Evolutionary conservation across 2,888 invertebrate species (phyloP).

Genomic region (Linhomoeus sp.): DNA sequence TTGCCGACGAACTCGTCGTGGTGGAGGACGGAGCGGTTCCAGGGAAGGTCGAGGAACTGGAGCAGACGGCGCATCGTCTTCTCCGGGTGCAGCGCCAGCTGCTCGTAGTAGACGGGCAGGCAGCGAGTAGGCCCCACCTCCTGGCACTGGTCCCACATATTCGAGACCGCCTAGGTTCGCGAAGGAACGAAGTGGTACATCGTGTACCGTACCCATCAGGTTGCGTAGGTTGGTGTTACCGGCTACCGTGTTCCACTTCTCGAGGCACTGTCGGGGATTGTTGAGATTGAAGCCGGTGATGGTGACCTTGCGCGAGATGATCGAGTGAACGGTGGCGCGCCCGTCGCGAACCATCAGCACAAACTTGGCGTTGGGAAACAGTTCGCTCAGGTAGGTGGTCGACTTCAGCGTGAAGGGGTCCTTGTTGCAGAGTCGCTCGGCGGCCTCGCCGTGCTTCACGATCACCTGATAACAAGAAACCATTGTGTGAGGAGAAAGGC

Average conservation of each 20-base stretch:
- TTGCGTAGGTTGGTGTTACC: no score
- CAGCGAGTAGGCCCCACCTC: constrained; percentile 39
- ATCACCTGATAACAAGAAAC: constrained; percentile 38
- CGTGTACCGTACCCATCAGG: no score
- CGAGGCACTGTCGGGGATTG: constrained; percentile 72
- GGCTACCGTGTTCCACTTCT: constrained; percentile 64
- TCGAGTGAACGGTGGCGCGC: constrained; percentile 91
- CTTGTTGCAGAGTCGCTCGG: constrained; percentile 79
- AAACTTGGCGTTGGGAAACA: constrained; percentile 94
- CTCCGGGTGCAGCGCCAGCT: constrained; percentile 72
- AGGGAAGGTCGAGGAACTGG: constrained; percentile 67
- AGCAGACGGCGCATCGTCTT: constrained; percentile 69
- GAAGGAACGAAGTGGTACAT: no score
- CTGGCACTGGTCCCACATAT: constrained; percentile 75
- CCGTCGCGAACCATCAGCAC: constrained; percentile 96
- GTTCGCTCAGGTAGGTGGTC: constrained; percentile 72
- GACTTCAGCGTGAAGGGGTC: constrained; percentile 94
- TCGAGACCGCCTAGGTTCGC: constrained; percentile 34
- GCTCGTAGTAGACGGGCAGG: constrained; percentile 82
- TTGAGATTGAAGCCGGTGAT: constrained; percentile 53
- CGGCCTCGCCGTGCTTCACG: constrained; percentile 82
- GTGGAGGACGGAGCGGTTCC: constrained; percentile 48
- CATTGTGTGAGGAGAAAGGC: no score
- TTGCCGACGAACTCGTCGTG: constrained; percentile 11
- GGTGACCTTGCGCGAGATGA: constrained; percentile 61